Base-by-base conservation (phyloP, 2,797 vertebrate genomes). In the Falco biarmicus region DNA sequence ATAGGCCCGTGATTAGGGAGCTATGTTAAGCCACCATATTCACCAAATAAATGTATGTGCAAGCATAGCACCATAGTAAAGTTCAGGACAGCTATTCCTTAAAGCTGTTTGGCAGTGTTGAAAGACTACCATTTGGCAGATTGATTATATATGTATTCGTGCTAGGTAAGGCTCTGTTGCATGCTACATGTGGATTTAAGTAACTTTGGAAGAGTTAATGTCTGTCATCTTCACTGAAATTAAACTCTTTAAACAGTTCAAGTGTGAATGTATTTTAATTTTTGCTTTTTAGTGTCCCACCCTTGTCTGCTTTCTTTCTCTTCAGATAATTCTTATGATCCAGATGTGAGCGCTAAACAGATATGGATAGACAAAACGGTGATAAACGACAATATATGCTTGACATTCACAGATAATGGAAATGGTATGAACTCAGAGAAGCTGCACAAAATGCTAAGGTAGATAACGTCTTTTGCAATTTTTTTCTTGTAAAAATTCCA, bases 381-480 rank as follows among this genome's bases (percentile, higher is more conserved):
- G 77, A 97, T 99, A 85, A 98, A 97, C 8, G 93, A 71, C 50
- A 54, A 97, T 7, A 96, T 98, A 28, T 99, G 99, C 94, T 98
- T 99, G 93, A 99, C 79, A 0, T 99, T 99, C 93, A 99, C 98
- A 82, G 99, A 99, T 76, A 99, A 99, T 73, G 99, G 99, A 78
- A 99, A 99, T 16, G 99, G 99, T 21, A 98, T 99, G 98, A 98
- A 98, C 89, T 86, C 97, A 2, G 98, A 99, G 54, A 98, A 98
- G 19, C 98, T 99, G 97, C 99, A 99, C 92, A 99, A 99, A 97
- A 99, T 99, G 99, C 98, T 99, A 66, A 99, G 99, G 99, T 99
- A 91, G 73, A 95, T 95, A 76, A 45, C n/a, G 11, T 77, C 32
- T 87, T 20, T 2, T 78, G 21, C 45, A 47, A 21, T 24, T 65